Conservation (phyloP, 2,797 vertebrate genomes). For the Sorex maritimensis region DNA sequence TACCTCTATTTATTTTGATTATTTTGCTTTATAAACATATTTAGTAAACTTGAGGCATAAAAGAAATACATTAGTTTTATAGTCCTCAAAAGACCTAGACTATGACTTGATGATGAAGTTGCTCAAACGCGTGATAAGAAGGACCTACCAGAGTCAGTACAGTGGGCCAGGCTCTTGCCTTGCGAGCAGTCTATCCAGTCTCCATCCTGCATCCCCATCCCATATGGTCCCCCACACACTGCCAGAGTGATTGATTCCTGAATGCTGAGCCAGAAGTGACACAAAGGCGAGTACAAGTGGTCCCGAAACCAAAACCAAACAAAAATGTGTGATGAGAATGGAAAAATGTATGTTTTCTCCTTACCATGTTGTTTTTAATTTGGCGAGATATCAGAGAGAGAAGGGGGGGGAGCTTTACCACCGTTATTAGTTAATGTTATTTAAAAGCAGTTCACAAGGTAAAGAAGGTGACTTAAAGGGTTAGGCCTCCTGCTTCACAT, state of each 20-base stretch:
- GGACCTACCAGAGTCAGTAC: no score
- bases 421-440: background rate
- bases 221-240: no score
- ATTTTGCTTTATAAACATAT: constrained; percentile 21
- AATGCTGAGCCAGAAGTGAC: no score
- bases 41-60: background rate
- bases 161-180: no score
- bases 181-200: no score
- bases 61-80: background rate
- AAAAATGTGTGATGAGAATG: no score
- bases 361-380: constrained; percentile 24
- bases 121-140: background rate
- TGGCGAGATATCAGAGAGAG: constrained; percentile 1
- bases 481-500: no score
- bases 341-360: background rate
- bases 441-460: background rate
- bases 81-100: background rate
- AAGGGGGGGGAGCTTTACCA: background rate
- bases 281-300: no score
- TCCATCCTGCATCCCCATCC: no score
- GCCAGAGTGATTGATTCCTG: no score
- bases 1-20: background rate
- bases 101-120: constrained; percentile 39
- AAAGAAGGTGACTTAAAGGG: no score
- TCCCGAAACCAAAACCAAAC: no score